Evolutionary conservation across 2,113 vertebrate species (phyloP), one percentile per base, ranked within the genome.

Genomic region (Gymnorhina tibicen): DNA sequence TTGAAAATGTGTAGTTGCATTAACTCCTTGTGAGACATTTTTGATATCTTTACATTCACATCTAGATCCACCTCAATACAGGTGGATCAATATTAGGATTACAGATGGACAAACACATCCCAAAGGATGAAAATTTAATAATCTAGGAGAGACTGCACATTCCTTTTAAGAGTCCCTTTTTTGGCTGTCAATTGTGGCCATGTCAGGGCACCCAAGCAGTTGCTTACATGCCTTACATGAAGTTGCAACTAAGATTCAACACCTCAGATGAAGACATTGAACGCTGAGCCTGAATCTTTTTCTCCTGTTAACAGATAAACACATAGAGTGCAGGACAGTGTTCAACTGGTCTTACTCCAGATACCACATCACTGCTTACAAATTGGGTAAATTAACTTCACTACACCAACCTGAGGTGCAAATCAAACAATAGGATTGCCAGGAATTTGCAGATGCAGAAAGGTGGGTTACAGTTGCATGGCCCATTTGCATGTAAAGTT

Each of bases 311-410:
- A 53, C 26, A 73, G 63, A 50, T 44, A 35, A 85, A 66, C 13
- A 18, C 6, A 37, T 0, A 13, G 12, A 32, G 55, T 0, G 28
- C 44, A 72, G 14, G 42, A 72, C 39, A 74, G 15, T 1, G 7
- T 27, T 78, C 18, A n/a, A 4, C 23, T 42, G 27, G 8, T 60
- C 42, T 73, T 37, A 32, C 56, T 66, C 58, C 58, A 79, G 53
- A 10, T 20, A 68, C 53, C 21, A 14, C 16, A 41, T 22, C 13
- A 7, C n/a, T 60, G 15, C 56, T 75, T 39, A 21, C 17, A 72
- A 26, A 56, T 3, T 9, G 32, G 28, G 33, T 82, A 58, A 66
- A 55, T 46, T 37, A 37, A 2, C 27, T 86, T 33, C 41, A 41
- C 42, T 50, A n/a, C 28, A 33, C 27, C 75, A 59, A 30, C 6